Percentiles rank a stretch among this genome's conserved stretches.
Evolutionary conservation across 2,113 vertebrate species (phyloP).

Genomic region (Rhea americana): DNA sequence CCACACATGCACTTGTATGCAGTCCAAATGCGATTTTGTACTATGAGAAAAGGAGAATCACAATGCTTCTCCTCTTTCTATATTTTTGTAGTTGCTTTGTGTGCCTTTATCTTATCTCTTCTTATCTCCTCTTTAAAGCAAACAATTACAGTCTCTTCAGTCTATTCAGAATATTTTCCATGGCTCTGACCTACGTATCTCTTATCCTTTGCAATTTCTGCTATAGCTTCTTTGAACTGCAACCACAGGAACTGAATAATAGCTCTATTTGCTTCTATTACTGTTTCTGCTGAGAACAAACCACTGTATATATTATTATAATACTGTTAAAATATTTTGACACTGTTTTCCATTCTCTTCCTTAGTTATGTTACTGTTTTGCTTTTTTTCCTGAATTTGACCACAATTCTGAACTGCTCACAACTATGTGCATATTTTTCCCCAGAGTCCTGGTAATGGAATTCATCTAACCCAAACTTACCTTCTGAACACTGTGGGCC

Average conservation of each 20-base stretch:
- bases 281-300: not conserved
- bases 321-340: not conserved
- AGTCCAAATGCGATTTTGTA: not conserved
- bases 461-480: not conserved
- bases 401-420: not conserved
- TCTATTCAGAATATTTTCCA: not conserved
- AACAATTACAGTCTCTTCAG: not conserved
- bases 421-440: not conserved
- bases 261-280: not conserved
- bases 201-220: not conserved
- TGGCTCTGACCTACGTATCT: not conserved
- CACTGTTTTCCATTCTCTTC: not conserved
- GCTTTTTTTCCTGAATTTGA: not conserved
- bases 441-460: not conserved
- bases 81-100: not conserved
- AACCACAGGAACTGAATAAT: not conserved
- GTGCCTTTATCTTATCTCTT: conserved; percentile 1
- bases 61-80: not conserved
- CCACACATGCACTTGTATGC: not conserved
- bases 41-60: not conserved
- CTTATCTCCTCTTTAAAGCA: conserved; percentile 11
- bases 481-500: not conserved
- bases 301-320: not conserved
- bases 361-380: not conserved
- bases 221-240: not conserved